A percentile compares a stretch with the other conserved stretches of the same genome.
These are phyloP conservation scores for Chloroclystis v-ata DNA, from an alignment of 2,888 invertebrate species.

Conservation along the genomic window DNA sequence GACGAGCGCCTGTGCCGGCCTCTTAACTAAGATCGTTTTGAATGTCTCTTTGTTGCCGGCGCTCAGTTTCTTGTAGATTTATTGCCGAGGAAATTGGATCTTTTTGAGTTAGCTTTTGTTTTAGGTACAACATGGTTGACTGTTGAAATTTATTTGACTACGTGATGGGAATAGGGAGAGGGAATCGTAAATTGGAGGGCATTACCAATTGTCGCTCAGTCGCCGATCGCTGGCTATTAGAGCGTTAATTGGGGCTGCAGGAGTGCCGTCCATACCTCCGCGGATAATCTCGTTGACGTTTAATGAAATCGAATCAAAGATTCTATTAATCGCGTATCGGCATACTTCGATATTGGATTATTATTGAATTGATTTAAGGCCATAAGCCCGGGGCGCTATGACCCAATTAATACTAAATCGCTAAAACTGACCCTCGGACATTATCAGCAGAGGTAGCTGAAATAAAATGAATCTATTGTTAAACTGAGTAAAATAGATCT, in stretches of 20 bases:
- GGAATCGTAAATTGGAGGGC: neutral
- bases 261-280: neutral
- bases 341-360: constrained; percentile 32
- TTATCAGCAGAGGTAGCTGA: constrained; percentile 3
- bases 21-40: constrained; percentile 63
- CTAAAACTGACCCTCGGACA: constrained; percentile 9
- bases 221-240: neutral
- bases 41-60: constrained; percentile 55
- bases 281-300: neutral
- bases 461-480: no score
- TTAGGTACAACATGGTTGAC: constrained; percentile 9
- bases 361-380: constrained; percentile 40
- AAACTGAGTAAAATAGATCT: no score
- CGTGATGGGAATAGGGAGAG: constrained; percentile 1
- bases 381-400: constrained; percentile 30
- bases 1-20: constrained; percentile 63
- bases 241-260: constrained; percentile 1
- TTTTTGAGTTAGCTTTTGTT: constrained; percentile 7
- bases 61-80: constrained; percentile 40
- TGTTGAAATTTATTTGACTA: constrained; percentile 2
- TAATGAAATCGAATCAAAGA: constrained; percentile 30
- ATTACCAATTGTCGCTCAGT: constrained; percentile 1
- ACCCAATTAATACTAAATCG: constrained; percentile 25
- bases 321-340: constrained; percentile 32
- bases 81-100: constrained; percentile 34